Percentiles rank a stretch among this genome's conserved stretches.
Conservation (phyloP, 2,113 vertebrate species). For the Otocyon megalotis region DNA sequence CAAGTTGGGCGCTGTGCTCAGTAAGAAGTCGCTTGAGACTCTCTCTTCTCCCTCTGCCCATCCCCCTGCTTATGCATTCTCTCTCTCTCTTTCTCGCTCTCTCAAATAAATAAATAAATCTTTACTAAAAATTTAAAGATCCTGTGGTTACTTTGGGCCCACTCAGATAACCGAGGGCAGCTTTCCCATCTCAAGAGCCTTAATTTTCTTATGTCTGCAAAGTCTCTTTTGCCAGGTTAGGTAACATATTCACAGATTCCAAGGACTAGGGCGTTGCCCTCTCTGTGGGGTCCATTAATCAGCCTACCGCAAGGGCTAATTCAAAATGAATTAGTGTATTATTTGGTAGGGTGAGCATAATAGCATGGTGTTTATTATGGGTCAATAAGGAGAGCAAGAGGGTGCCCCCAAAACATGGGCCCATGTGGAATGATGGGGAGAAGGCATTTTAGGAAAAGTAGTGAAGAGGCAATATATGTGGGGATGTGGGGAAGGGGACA, state of each 20-base stretch:
- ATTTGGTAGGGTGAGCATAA: not conserved
- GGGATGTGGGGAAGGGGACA: not conserved
- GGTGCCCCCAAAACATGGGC: not conserved
- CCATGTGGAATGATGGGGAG: not conserved
- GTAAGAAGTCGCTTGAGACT: not conserved
- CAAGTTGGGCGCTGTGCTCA: not conserved
- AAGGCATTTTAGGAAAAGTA: not conserved
- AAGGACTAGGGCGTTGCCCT: not conserved
- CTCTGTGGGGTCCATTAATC: not conserved
- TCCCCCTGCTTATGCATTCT: not conserved
- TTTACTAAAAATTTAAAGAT: not conserved
- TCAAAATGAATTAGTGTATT: not conserved
- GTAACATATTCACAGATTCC: not conserved
- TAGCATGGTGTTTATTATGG: not conserved
- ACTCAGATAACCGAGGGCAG: not conserved
- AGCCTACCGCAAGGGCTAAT: not conserved
- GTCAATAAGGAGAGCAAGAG: not conserved
- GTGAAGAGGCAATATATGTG: not conserved
- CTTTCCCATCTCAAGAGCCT: not conserved
- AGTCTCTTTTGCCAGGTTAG: not conserved
- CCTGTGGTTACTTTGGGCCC: not conserved
- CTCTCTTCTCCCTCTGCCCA: not conserved
- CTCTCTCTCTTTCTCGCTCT: not conserved
- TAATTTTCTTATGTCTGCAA: not conserved
- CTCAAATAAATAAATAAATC: not conserved